These are phyloP conservation scores for Pangasius larnaudii DNA, from an alignment of 2,797 vertebrate genomes.

Conservation along the genomic window DNA sequence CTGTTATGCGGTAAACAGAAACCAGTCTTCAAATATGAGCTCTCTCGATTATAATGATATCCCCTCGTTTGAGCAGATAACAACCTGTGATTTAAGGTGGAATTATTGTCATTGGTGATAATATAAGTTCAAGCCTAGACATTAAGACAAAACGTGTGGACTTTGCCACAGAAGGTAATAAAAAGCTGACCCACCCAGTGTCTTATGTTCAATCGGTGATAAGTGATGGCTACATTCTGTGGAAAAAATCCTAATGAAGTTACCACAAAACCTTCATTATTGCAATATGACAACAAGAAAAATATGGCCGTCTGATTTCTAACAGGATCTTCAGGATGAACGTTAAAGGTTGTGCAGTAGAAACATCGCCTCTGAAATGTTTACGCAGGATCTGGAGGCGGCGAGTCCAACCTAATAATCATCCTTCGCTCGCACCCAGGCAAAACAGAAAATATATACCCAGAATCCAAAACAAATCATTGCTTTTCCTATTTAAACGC, in stretches of 20 bases:
- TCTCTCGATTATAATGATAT: slow-evolving; percentile 11
- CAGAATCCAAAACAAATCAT: slow-evolving; percentile 16
- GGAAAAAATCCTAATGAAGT: background rate
- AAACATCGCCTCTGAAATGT: background rate
- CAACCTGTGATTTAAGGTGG: slow-evolving; percentile 46
- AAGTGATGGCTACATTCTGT: background rate
- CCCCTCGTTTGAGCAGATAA: slow-evolving; percentile 52
- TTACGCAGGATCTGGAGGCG: background rate
- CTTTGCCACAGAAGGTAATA: slow-evolving; percentile 25
- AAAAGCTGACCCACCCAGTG: slow-evolving; percentile 22
- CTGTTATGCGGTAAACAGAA: slow-evolving; percentile 75
- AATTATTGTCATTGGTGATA: slow-evolving; percentile 44
- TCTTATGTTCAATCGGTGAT: slow-evolving; percentile 4
- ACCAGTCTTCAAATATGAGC: slow-evolving; percentile 66
- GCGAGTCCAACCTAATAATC: slow-evolving; percentile 14
- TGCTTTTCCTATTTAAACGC: background rate
- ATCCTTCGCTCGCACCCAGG: slow-evolving; percentile 2
- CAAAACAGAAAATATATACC: slow-evolving; percentile 4
- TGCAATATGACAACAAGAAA: background rate
- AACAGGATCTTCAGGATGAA: background rate
- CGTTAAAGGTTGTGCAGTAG: background rate
- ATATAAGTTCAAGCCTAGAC: background rate
- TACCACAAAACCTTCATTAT: background rate
- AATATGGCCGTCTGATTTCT: background rate
- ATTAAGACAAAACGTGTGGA: slow-evolving; percentile 1